These are phyloP conservation scores for Amphimedon queenslandica DNA, from an alignment of 37 sponge, comb jelly and placozoan genomes.

Conservation along the genomic window DNA sequence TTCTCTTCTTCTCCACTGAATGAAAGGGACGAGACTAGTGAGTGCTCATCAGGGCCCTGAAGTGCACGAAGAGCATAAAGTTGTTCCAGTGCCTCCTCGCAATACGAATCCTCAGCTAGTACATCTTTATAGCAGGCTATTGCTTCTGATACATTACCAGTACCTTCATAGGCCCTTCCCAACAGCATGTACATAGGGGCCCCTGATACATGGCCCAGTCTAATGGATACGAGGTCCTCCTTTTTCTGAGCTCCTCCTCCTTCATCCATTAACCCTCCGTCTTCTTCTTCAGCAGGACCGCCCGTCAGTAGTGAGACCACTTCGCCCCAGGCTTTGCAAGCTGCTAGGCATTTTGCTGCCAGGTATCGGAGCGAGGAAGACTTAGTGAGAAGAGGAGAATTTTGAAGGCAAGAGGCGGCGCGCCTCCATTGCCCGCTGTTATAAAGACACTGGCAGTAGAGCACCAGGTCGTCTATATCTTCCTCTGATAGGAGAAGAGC, in stretches of 20 bases:
- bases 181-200: slow-evolving; percentile 27
- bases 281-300: not conserved
- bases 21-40: slow-evolving; percentile 22
- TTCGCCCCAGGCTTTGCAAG: slow-evolving; percentile 64
- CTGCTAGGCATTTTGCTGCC: slow-evolving; percentile 64
- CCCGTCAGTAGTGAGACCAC: slow-evolving; percentile 26
- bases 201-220: slow-evolving; percentile 33
- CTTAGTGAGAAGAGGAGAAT: not conserved
- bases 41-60: slow-evolving; percentile 36
- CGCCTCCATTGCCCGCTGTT: slow-evolving; percentile 46
- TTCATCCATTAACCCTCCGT: not conserved
- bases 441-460: slow-evolving; percentile 33
- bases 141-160: slow-evolving; percentile 54
- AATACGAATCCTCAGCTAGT: slow-evolving; percentile 43
- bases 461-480: slow-evolving; percentile 45
- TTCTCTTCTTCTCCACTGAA: slow-evolving; percentile 43
- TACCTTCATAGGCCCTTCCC: slow-evolving; percentile 44
- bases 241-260: not conserved
- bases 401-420: slow-evolving; percentile 41
- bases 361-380: slow-evolving; percentile 49
- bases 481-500: slow-evolving; percentile 52
- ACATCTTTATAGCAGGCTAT: slow-evolving; percentile 41
- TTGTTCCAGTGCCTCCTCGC: slow-evolving; percentile 64
- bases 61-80: slow-evolving; percentile 38
- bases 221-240: not conserved